A percentile compares a stretch with the other conserved stretches of the same genome.
Conservation (phyloP, 2,797 vertebrate species). For the Pteronotus mesoamericanus region DNA sequence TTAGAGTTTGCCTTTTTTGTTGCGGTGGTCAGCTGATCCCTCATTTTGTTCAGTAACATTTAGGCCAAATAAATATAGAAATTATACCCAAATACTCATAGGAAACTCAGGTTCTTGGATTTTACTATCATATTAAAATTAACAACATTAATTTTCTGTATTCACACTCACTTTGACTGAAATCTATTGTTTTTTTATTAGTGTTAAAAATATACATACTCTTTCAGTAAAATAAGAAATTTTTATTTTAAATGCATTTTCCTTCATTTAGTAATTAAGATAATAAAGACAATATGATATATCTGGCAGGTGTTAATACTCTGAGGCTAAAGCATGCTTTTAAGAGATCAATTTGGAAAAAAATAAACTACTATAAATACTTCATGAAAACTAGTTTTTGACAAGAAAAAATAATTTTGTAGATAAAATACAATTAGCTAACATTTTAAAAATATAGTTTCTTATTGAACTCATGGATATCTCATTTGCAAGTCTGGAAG, state of each 20-base stretch:
- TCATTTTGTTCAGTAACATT: no score
- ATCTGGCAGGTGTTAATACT: neutral
- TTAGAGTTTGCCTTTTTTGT: no score
- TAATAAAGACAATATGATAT: neutral
- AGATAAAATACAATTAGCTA: neutral
- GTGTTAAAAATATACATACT: neutral
- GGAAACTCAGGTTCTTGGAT: slow-evolving; percentile 20
- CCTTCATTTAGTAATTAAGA: neutral
- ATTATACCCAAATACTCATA: slow-evolving; percentile 37
- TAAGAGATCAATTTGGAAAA: neutral
- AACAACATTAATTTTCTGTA: slow-evolving; percentile 22
- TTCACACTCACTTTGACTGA: slow-evolving; percentile 30
- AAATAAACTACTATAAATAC: neutral
- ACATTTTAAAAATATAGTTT: neutral
- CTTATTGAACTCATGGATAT: neutral
- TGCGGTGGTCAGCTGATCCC: no score
- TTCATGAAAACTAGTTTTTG: neutral
- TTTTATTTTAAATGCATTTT: neutral
- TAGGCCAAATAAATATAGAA: neutral
- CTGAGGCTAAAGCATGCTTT: neutral
- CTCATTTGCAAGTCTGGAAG: neutral
- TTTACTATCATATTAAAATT: neutral
- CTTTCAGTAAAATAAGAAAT: neutral
- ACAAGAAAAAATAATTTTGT: neutral
- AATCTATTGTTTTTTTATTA: neutral